Conservation (phyloP, 2,888 invertebrate species). For the Agrypnus murinus region DNA sequence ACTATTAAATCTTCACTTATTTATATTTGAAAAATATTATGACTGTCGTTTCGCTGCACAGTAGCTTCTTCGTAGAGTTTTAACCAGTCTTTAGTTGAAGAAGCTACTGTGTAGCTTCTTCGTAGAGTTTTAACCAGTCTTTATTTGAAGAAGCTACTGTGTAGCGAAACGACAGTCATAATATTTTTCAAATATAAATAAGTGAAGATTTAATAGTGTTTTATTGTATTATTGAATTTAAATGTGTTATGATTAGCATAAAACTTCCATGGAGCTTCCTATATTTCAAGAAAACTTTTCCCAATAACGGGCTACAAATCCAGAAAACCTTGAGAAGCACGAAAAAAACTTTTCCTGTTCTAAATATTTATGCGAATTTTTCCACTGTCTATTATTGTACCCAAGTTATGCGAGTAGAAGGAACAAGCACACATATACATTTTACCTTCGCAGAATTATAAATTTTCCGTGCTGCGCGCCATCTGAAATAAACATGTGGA, state of each 20-base stretch:
- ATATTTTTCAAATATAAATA: too few relatives aligned
- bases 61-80: too few relatives aligned
- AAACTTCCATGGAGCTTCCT: constrained; percentile 3
- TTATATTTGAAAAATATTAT: too few relatives aligned
- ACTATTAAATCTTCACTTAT: too few relatives aligned
- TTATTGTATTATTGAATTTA: too few relatives aligned
- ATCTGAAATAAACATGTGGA: not conserved
- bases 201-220: too few relatives aligned
- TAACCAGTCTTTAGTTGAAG: too few relatives aligned
- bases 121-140: not conserved
- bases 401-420: not conserved
- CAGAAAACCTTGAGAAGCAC: constrained; percentile 17
- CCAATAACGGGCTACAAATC: constrained; percentile 9
- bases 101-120: too few relatives aligned
- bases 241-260: not conserved
- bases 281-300: constrained; percentile 15
- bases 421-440: constrained; percentile 3
- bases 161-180: too few relatives aligned
- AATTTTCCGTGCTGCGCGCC: not conserved
- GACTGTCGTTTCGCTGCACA: too few relatives aligned
- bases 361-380: constrained; percentile 31
- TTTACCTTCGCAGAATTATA: constrained; percentile 7
- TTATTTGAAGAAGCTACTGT: too few relatives aligned
- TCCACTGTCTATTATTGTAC: constrained; percentile 6
- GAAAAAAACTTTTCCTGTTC: constrained; percentile 1